Conservation (phyloP, 2,888 invertebrate genomes). For the Sabatieria punctata region DNA sequence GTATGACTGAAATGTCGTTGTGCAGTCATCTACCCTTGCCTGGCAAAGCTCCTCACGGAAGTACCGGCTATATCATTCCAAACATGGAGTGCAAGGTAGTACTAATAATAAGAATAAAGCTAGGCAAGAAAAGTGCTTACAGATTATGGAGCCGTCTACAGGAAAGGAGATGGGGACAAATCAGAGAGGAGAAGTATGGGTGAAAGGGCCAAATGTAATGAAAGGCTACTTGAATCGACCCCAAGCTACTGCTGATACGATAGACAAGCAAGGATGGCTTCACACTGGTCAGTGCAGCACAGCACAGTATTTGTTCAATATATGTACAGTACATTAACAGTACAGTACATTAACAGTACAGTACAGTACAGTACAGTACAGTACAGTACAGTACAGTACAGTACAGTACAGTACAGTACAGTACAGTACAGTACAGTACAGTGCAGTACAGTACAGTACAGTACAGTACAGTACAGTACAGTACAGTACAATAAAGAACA, state of each 20-base stretch:
- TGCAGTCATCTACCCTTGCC: not conserved
- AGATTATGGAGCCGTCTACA: not conserved
- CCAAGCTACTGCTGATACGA: not conserved
- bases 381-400: too few species aligned
- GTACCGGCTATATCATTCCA: not conserved
- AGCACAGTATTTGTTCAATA: too few species aligned
- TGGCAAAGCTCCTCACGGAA: not conserved
- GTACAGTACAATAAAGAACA: too few species aligned
- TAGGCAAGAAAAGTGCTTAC: not conserved
- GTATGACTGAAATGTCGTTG: conserved; percentile 13
- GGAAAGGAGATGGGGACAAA: not conserved
- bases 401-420: too few species aligned
- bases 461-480: too few species aligned
- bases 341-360: too few species aligned
- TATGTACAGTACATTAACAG: too few species aligned
- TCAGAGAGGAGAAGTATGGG: not conserved
- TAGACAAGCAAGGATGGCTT: not conserved
- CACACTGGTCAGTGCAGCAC: too few species aligned
- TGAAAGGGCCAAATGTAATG: not conserved
- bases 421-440: too few species aligned
- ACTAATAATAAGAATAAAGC: too few species aligned
- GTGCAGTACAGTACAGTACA: too few species aligned
- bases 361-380: too few species aligned
- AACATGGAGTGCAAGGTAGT: not conserved
- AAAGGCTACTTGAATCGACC: not conserved